A percentile compares a stretch with the other conserved stretches of the same genome.
phyloP scores from a whole-genome alignment of 2,888 invertebrate genomes.

The Himalopsyche tibetana region DNA sequence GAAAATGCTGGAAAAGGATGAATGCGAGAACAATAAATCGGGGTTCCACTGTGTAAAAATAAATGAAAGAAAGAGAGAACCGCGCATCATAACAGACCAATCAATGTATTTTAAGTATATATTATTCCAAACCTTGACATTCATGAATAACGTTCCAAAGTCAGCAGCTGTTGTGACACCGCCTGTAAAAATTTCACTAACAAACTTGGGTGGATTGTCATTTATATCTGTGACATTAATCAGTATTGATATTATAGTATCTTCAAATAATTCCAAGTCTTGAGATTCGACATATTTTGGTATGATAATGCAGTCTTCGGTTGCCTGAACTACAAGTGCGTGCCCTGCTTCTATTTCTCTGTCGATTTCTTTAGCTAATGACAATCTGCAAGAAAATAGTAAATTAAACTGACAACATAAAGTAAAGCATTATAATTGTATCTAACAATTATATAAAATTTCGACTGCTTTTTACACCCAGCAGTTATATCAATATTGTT shows the following conservation, averaged over 20 bases:
- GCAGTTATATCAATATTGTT: too few species aligned
- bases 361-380: constrained; percentile 80
- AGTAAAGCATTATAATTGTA: neutral
- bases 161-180: constrained; percentile 96
- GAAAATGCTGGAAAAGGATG: too few species aligned
- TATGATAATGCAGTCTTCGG: constrained; percentile 85
- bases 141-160: constrained; percentile 92
- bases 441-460: neutral
- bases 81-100: neutral
- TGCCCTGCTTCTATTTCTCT: constrained; percentile 84
- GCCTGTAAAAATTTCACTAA: constrained; percentile 90
- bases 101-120: neutral
- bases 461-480: too few species aligned
- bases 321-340: constrained; percentile 85
- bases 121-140: constrained; percentile 81
- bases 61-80: too few species aligned
- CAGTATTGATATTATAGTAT: constrained; percentile 83
- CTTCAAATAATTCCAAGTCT: constrained; percentile 73
- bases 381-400: constrained; percentile 63
- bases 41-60: too few species aligned
- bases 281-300: constrained; percentile 79
- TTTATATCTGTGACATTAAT: constrained; percentile 90
- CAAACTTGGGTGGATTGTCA: constrained; percentile 92
- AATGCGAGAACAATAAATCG: too few species aligned
- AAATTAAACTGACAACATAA: neutral